Conservation (phyloP, 2,888 invertebrate genomes). For the Apantesis nais region DNA sequence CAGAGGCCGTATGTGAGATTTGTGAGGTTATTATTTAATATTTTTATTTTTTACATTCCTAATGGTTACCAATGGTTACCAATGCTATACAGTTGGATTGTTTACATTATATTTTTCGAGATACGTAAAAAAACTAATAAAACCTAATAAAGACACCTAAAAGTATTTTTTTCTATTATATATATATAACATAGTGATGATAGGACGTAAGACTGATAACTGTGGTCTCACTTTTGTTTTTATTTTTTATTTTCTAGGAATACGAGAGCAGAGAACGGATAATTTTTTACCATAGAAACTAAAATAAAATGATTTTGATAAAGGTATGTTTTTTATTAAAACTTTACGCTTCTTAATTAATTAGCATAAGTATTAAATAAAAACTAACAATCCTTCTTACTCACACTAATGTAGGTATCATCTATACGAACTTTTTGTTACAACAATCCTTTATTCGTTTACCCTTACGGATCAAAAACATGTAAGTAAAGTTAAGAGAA, state of each 20-base stretch:
- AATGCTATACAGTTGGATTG: too few relatives aligned
- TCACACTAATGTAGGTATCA: neutral
- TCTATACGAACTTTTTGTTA: neutral
- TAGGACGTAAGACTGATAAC: neutral
- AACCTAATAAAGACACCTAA: too few relatives aligned
- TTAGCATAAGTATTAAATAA: neutral
- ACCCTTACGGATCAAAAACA: slow-evolving; percentile 3
- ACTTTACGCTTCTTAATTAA: neutral
- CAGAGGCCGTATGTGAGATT: too few relatives aligned
- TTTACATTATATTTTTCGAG: too few relatives aligned
- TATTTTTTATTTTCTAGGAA: too few relatives aligned
- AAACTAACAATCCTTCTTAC: neutral
- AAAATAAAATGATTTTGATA: neutral
- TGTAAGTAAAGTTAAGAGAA: slow-evolving; percentile 8
- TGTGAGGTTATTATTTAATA: too few relatives aligned
- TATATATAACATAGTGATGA: too few relatives aligned
- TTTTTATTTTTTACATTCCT: too few relatives aligned
- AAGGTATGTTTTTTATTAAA: neutral
- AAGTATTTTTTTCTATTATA: too few relatives aligned
- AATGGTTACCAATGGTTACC: too few relatives aligned
- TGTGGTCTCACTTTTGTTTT: neutral
- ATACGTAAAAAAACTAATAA: too few relatives aligned
- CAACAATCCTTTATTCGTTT: slow-evolving; percentile 2
- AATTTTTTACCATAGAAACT: neutral
- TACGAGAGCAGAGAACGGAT: too few relatives aligned